Base-by-base conservation (phyloP, 2,113 vertebrate species). In the Epinephelus lanceolatus region DNA sequence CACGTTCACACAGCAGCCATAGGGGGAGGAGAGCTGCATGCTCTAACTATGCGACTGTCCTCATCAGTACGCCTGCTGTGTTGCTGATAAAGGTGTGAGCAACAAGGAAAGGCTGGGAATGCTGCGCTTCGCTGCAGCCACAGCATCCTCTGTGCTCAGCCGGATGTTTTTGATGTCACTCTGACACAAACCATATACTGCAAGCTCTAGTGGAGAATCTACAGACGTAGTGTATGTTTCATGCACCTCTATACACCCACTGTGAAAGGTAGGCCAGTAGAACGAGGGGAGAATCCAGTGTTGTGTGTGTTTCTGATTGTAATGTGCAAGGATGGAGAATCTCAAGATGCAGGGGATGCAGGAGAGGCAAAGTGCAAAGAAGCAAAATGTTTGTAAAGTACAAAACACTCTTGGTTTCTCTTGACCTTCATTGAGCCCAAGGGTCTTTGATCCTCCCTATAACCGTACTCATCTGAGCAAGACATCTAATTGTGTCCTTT, bases 1-100 rank as follows among this genome's bases (percentile, higher is more conserved):
- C 47, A 27, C 73, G 71, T 83, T 74, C 88, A 60, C 69, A 27
- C 71, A 15, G 49, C 71, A 76, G 81, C 77, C 66, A 77, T 33
- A 49, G 18, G 75, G 30, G 67, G 71, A 69, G 59, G 25, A 63
- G 76, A 80, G 67, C 40, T 37, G 86, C 61, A 27, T 73, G 59
- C 59, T 75, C 17, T 59, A 55, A 76, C 53, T 33, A 74, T 57
- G 51, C 86, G 52, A 40, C 80, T 56, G 72, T 85, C 86, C 87
- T 90, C 80, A 83, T 87, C 87, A 80, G 78, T 78, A 80, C 53
- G 61, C 84, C 84, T 93, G 91, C 75, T 80, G 81, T 51, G 85
- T 42, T 72, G 80, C 86, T 91, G 90, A 91, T 91, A 91, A 92
- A 91, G 86, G 93, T 89, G 80, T 65, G 86, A 74, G 85, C 84